Conservation (phyloP, 2,888 invertebrate species). For the Eutolmus rufibarbis region DNA sequence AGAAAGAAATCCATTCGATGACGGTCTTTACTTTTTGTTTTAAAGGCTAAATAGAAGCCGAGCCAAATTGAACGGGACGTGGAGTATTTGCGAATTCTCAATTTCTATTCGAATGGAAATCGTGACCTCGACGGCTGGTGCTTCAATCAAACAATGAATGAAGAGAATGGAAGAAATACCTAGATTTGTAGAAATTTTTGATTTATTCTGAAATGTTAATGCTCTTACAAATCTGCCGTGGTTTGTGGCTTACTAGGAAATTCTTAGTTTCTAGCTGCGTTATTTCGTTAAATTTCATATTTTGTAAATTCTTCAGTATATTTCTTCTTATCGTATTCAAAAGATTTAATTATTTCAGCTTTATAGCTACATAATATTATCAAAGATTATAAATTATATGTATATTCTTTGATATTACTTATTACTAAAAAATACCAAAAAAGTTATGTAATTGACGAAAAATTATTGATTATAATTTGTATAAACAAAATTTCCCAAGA, state of each 20-base stretch:
- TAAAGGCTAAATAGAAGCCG: constrained; percentile 12
- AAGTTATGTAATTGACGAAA: background rate
- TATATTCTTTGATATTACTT: no score
- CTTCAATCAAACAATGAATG: constrained; percentile 25
- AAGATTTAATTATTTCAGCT: background rate
- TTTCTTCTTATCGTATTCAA: background rate
- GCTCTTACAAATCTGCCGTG: background rate
- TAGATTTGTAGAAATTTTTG: constrained; percentile 24
- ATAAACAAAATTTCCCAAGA: background rate
- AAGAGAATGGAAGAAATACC: background rate
- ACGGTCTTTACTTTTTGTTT: background rate
- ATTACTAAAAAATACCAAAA: no score
- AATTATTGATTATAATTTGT: background rate
- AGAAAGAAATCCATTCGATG: background rate
- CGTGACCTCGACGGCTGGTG: constrained; percentile 15
- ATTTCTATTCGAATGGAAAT: constrained; percentile 27
- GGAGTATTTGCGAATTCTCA: constrained; percentile 33
- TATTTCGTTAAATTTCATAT: background rate
- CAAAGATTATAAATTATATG: no score
- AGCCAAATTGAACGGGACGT: constrained; percentile 37
- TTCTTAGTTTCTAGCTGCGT: background rate
- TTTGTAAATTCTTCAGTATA: background rate
- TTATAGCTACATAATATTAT: no score
- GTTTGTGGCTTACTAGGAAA: background rate
- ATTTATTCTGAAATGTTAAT: constrained; percentile 20